These are phyloP conservation scores for Cotesia chilonis DNA, from an alignment of 1,140 invertebrate species.

Conservation along the genomic window DNA sequence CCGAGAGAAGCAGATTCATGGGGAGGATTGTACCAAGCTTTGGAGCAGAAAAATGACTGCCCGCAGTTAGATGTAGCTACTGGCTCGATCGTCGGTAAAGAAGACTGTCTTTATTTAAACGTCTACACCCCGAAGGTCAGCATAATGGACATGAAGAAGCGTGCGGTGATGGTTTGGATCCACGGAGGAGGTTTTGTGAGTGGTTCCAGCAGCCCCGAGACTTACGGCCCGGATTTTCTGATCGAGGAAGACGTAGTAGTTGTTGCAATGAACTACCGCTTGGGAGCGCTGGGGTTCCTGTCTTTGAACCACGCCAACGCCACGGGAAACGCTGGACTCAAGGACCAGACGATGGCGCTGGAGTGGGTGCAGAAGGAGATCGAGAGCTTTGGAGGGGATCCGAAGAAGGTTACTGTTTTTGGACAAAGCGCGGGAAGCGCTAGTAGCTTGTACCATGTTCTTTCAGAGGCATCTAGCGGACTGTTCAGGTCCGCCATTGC, in stretches of 20 bases:
- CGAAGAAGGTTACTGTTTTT: slow-evolving; percentile 58
- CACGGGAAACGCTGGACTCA: slow-evolving; percentile 74
- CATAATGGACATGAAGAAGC: neutral
- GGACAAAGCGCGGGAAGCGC: slow-evolving; percentile 56
- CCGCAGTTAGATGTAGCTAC: slow-evolving; percentile 23
- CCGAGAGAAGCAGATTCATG: slow-evolving; percentile 40
- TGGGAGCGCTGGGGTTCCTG: slow-evolving; percentile 66
- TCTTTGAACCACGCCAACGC: slow-evolving; percentile 68
- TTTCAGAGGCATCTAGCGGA: slow-evolving; percentile 43
- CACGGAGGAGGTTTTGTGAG: slow-evolving; percentile 66
- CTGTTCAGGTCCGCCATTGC: slow-evolving; percentile 56
- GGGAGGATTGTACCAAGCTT: slow-evolving; percentile 31
- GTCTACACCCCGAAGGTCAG: slow-evolving; percentile 68
- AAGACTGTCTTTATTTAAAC: slow-evolving; percentile 75
- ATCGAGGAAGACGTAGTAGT: slow-evolving; percentile 61
- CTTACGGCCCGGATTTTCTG: slow-evolving; percentile 55
- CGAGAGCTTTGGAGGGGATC: slow-evolving; percentile 49
- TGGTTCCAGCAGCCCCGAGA: slow-evolving; percentile 43
- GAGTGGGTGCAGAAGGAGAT: slow-evolving; percentile 63
- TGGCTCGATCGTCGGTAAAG: slow-evolving; percentile 53
- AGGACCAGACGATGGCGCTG: slow-evolving; percentile 64
- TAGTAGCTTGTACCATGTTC: slow-evolving; percentile 45
- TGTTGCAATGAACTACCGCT: slow-evolving; percentile 64
- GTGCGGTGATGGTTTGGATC: slow-evolving; percentile 67
- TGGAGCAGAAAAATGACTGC: slow-evolving; percentile 40